These are phyloP conservation scores for Coelogynopora nodosa DNA, from an alignment of 2,888 invertebrate genomes.

Conservation along the genomic window DNA sequence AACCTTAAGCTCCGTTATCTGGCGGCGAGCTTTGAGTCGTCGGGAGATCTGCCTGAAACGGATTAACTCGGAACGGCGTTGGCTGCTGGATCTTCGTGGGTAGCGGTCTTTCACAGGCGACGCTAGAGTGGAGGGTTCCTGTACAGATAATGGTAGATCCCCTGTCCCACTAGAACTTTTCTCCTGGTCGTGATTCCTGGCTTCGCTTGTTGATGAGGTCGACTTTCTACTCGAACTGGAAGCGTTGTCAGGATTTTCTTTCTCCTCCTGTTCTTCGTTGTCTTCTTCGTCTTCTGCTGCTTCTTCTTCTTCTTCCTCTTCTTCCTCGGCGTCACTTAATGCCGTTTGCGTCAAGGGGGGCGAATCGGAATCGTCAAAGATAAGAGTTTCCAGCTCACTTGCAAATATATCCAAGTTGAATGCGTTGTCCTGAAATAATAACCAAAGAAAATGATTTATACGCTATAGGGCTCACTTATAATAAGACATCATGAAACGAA, in stretches of 20 bases:
- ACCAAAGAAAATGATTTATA: too few relatives aligned
- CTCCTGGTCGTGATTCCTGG: not conserved
- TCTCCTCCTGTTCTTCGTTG: not conserved
- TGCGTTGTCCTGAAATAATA: not conserved
- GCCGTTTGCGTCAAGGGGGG: not conserved
- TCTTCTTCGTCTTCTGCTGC: not conserved
- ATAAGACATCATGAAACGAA: too few relatives aligned
- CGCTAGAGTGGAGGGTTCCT: not conserved
- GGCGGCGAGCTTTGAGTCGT: not conserved
- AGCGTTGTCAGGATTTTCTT: too few relatives aligned
- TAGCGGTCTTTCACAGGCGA: not conserved
- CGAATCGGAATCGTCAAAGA: not conserved
- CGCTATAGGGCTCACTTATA: too few relatives aligned
- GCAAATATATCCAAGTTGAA: not conserved
- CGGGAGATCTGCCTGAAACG: not conserved
- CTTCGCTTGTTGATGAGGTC: not conserved
- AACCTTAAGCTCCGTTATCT: not conserved
- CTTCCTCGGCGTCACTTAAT: not conserved
- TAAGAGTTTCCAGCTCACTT: not conserved
- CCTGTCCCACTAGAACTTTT: too few relatives aligned
- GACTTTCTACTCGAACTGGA: not conserved
- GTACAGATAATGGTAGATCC: not conserved
- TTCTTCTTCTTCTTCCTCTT: not conserved
- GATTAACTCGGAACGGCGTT: not conserved
- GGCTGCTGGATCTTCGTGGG: not conserved